Base-by-base conservation (phyloP, 2,797 vertebrate genomes). In the Xenopus petersii region DNA sequence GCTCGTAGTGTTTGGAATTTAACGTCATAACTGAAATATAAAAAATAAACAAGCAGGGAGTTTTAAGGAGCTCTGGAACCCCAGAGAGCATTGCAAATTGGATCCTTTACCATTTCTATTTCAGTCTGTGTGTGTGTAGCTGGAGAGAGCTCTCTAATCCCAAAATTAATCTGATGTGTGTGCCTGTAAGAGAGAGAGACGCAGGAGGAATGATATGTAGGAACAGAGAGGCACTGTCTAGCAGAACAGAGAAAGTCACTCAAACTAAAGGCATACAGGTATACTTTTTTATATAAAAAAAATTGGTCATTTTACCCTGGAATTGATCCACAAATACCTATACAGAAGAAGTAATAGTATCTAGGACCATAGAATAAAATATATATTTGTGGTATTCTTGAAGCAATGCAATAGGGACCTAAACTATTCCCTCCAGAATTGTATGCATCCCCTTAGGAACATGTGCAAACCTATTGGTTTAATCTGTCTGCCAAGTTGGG, bases 91-190 rank as follows among this genome's bases (percentile, higher is more conserved):
- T 67, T 17, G 56, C 59, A 61, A 67, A 64, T 61, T 61, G 55
- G 64, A 67, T 26, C 11, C 56, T 61, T 74, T 65, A 51, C 15
- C 4, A 7, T 24, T 42, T 61, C 66, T 74, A 67, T 67, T 67
- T 67, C 73, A 61, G 65, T 5, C 64, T 74, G 64, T 67, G 64
- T 67, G 64, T 67, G 64, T 67, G 64, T 51, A 63, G 64, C 65
- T 74, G 71, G 71, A 65, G 64, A 54, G 62, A 65, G 63, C 48
- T 73, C 62, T 63, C 63, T 73, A 73, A 73, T 67, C 71, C 71
- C 21, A 66, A 66, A 67, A 74, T 66, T 74, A 66, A 74, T 66
- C 66, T 66, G 58, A 74, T 59, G 71, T 67, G 64, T 62, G 73
- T 56, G 66, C 26, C 5, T 54, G 42, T 67, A 42, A 66, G 63